Evolutionary conservation across 37 sponge, comb jelly and placozoan species (phyloP).

Genomic region (Dysidea cf. avara): DNA sequence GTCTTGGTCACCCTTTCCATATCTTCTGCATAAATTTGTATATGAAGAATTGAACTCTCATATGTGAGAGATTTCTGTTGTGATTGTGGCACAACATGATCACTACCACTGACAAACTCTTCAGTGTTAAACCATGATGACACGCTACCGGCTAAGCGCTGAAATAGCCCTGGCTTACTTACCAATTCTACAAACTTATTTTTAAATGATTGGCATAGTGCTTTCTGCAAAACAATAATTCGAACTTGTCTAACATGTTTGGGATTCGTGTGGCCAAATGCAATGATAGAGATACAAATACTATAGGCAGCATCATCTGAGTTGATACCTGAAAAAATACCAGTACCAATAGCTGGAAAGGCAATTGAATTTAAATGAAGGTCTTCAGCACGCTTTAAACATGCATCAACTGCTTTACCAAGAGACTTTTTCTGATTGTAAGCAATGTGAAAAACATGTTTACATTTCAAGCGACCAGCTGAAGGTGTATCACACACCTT

Average conservation of each 20-base stretch:
- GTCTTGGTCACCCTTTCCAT: not conserved
- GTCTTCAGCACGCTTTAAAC: conserved; percentile 33
- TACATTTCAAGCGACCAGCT: conserved; percentile 48
- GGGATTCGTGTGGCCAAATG: conserved; percentile 6
- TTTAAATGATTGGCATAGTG: conserved; percentile 7
- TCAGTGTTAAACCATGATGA: no score
- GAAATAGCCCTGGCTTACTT: no score
- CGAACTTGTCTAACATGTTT: conserved; percentile 2
- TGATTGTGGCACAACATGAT: no score
- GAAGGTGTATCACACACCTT: conserved; percentile 42
- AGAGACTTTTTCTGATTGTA: conserved; percentile 10
- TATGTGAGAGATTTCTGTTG: no score
- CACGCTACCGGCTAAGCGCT: no score
- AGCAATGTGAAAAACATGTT: conserved; percentile 44
- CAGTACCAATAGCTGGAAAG: conserved; percentile 65
- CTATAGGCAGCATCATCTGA: conserved; percentile 29
- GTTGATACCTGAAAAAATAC: conserved; percentile 12
- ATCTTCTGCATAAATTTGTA: conserved; percentile 35
- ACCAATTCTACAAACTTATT: not conserved
- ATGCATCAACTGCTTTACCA: conserved; percentile 15
- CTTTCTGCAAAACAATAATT: conserved; percentile 28
- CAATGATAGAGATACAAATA: conserved; percentile 25
- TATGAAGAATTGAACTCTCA: no score
- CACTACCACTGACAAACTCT: no score
- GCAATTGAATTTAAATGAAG: conserved; percentile 38